Evolutionary conservation across 2,797 vertebrate species (phyloP).

Genomic region (Lindbergichthys nudifrons): DNA sequence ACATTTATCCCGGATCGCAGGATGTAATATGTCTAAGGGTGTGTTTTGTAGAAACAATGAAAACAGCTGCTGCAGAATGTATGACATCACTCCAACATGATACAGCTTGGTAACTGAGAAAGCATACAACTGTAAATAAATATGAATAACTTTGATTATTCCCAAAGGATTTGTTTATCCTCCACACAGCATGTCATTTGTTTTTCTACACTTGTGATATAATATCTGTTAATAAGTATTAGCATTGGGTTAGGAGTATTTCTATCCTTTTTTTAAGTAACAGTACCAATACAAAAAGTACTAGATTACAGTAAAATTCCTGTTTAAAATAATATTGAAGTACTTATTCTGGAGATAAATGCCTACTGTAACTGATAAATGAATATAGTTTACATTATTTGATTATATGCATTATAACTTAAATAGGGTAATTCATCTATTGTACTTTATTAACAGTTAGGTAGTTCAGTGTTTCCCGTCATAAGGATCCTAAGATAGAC

Average conservation of each 20-base stretch:
- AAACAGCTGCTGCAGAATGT: constrained; percentile 73
- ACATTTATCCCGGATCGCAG: constrained; percentile 58
- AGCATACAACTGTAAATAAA: constrained; percentile 12
- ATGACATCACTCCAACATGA: constrained; percentile 59
- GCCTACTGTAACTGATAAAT: not conserved
- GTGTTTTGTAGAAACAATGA: constrained; percentile 65
- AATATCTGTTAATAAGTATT: constrained; percentile 2
- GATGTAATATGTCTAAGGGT: constrained; percentile 42
- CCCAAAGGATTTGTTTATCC: not conserved
- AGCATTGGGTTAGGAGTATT: not conserved
- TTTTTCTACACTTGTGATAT: constrained; percentile 15
- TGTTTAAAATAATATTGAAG: not conserved
- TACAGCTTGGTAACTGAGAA: constrained; percentile 27
- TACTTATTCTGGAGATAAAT: not conserved
- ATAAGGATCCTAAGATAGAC: not conserved
- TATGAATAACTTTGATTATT: constrained; percentile 18
- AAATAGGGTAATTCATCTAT: not conserved
- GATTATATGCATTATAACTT: not conserved
- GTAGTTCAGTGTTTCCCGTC: not conserved
- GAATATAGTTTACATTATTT: not conserved
- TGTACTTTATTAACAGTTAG: too few species aligned
- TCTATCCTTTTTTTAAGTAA: not conserved
- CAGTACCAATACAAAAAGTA: not conserved
- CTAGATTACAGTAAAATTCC: not conserved
- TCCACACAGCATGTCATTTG: constrained; percentile 1